Percentiles rank a stretch among this genome's conserved stretches.
phyloP scores from a whole-genome alignment of 2,797 vertebrate species.

The Malacoctenus gilli region DNA sequence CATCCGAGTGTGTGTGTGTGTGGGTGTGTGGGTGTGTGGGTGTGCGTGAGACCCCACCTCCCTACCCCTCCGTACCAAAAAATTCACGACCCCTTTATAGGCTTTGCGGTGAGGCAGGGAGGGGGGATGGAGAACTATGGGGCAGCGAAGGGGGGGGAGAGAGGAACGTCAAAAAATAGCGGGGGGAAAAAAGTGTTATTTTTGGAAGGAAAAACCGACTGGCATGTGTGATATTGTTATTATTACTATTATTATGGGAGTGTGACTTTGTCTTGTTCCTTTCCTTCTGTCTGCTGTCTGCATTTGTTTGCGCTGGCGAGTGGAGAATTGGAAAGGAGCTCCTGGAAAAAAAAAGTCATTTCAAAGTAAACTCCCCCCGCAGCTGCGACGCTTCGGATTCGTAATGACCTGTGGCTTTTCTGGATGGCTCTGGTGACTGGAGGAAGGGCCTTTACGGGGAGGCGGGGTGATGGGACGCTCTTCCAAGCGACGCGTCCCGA shows the following conservation, averaged over 20 bases:
- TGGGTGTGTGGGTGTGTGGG: slow-evolving; percentile 38
- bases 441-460: slow-evolving; percentile 11
- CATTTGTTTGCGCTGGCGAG: slow-evolving; percentile 43
- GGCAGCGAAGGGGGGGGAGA: background rate
- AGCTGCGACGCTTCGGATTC: slow-evolving; percentile 18
- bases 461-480: slow-evolving; percentile 20
- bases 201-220: slow-evolving; percentile 30
- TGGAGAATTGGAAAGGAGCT: slow-evolving; percentile 39
- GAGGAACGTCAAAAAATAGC: slow-evolving; percentile 27
- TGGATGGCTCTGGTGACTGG: slow-evolving; percentile 7
- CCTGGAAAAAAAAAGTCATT: slow-evolving; percentile 33
- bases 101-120: slow-evolving; percentile 50
- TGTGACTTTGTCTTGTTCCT: slow-evolving; percentile 4
- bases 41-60: slow-evolving; percentile 25
- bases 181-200: slow-evolving; percentile 32
- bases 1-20: slow-evolving; percentile 37
- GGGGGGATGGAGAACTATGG: slow-evolving; percentile 16
- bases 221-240: slow-evolving; percentile 16
- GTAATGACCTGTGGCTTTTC: slow-evolving; percentile 38
- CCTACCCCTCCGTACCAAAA: slow-evolving; percentile 14
- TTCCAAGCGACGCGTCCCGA: slow-evolving; percentile 34
- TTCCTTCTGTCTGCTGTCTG: slow-evolving; percentile 18
- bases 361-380: slow-evolving; percentile 35
- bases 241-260: slow-evolving; percentile 14
- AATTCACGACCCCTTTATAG: slow-evolving; percentile 58